A percentile compares a stretch with the other conserved stretches of the same genome.
Evolutionary conservation across 1,140 invertebrate genomes (phyloP).

Genomic region (Vollenhovia emeryi): DNA sequence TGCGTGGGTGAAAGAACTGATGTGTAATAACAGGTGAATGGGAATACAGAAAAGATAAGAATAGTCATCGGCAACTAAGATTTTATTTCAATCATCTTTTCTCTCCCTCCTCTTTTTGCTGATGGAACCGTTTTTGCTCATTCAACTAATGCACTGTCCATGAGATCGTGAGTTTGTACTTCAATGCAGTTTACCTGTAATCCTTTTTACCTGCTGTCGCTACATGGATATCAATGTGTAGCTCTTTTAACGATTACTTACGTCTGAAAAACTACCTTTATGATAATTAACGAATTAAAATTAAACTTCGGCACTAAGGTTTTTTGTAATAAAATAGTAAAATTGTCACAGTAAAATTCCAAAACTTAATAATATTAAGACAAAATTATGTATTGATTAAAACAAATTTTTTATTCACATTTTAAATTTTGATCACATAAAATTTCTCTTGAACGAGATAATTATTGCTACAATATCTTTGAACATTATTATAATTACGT

Average conservation of each 20-base stretch:
- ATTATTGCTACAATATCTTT: background rate
- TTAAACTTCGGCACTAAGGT: background rate
- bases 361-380: background rate
- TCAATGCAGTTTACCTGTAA: background rate
- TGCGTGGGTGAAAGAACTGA: background rate
- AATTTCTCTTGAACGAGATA: background rate
- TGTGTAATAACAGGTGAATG: background rate
- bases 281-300: background rate
- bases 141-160: background rate
- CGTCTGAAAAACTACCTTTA: background rate
- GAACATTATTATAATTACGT: too few relatives aligned
- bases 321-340: background rate
- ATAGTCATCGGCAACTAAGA: background rate
- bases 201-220: conserved; percentile 18
- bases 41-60: background rate
- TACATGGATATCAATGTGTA: background rate
- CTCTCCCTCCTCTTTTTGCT: background rate
- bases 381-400: background rate
- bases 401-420: background rate
- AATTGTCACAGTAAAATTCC: background rate
- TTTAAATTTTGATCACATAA: background rate
- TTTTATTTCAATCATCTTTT: background rate
- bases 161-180: background rate
- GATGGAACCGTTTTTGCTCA: background rate
- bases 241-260: background rate